Base-by-base conservation (phyloP, 2,888 invertebrate species). In the Dioctria linearis region DNA sequence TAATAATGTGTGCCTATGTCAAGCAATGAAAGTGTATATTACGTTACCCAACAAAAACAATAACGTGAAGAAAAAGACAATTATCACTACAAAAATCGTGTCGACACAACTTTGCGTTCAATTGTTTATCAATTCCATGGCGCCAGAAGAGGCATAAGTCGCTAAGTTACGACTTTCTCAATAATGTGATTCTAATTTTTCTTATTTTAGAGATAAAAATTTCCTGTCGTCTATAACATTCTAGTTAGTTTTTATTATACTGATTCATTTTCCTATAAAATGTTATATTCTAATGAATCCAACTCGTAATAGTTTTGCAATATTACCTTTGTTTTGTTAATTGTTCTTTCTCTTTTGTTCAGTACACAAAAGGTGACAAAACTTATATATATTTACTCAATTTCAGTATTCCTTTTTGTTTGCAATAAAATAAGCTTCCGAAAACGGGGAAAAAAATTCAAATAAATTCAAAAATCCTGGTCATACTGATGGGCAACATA, bases 91-190 rank as follows among this genome's bases (percentile, higher is more conserved):
- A 9, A 51, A 43, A 25, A 54, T 5, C 54, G 39, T n/a, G 71
- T 71, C 71, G 54, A 54, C 51, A 71, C 25, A 25, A 25, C 54
- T n/a, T 42, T 54, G 71, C 42, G 46, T 71, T 49, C 49, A 46
- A 71, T 51, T 13, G 51, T 25, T 25, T 13, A 71, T 46, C 54
- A 71, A 54, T 54, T 71, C 71, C 51, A 54, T 39, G 54, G 54
- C 51, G 71, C 54, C 71, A 46, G 9, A 54, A 67, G 67, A 67
- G 71, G 71, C 71, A 54, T 71, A 37, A 54, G 71, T 54, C 51
- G 71, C 71, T 51, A 51, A 71, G 5, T 9, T 71, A 54, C 71
- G 71, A 71, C 54, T 54, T 71, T 9, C 5, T 46, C 25, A 67
- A 71, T 37, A 71, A 57, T 71, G 71, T 71, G 71, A 71, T 71